Percentiles rank a stretch among this genome's conserved stretches.
Conservation (phyloP, 2,888 invertebrate genomes). For the Galeopsomyia nigrocyanea region DNA sequence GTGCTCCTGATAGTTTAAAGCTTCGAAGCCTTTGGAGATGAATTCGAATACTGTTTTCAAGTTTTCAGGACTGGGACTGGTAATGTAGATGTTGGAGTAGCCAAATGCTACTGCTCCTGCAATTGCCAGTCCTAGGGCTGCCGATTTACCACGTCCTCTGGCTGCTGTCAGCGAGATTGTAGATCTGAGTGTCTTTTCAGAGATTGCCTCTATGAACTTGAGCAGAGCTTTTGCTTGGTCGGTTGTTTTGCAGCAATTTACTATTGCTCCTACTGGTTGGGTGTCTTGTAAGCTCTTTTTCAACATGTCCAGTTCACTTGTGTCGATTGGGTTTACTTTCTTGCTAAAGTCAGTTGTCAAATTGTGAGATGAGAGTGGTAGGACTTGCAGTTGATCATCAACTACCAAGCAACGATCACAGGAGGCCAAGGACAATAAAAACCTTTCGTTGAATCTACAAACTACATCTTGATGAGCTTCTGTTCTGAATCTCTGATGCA, state of each 20-base stretch:
- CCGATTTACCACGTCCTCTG: conserved; percentile 98
- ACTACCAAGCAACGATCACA: conserved; percentile 92
- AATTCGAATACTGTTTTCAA: conserved; percentile 98
- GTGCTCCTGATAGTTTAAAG: conserved; percentile 94
- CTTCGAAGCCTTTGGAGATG: conserved; percentile 83
- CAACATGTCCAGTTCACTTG: conserved; percentile 78
- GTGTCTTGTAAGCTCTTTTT: conserved; percentile 89
- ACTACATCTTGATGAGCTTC: conserved; percentile 94
- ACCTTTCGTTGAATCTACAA: conserved; percentile 96
- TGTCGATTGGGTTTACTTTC: conserved; percentile 53
- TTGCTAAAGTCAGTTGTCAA: conserved; percentile 84
- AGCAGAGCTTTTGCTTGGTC: conserved; percentile 94
- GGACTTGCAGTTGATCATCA: conserved; percentile 91
- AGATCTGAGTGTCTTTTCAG: conserved; percentile 89
- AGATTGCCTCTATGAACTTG: conserved; percentile 94
- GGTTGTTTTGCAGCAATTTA: conserved; percentile 90
- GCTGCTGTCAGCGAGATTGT: conserved; percentile 97
- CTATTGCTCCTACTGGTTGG: conserved; percentile 90
- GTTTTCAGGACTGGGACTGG: conserved; percentile 98
- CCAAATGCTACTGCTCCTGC: conserved; percentile 87
- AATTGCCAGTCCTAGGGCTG: conserved; percentile 93
- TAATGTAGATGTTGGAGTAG: conserved; percentile 95
- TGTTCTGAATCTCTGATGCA: conserved; percentile 94
- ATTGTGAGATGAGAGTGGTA: conserved; percentile 93
- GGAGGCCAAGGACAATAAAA: conserved; percentile 89